Evolutionary conservation across 2,797 vertebrate genomes (phyloP).

Genomic region (Siniperca scherzeri): DNA sequence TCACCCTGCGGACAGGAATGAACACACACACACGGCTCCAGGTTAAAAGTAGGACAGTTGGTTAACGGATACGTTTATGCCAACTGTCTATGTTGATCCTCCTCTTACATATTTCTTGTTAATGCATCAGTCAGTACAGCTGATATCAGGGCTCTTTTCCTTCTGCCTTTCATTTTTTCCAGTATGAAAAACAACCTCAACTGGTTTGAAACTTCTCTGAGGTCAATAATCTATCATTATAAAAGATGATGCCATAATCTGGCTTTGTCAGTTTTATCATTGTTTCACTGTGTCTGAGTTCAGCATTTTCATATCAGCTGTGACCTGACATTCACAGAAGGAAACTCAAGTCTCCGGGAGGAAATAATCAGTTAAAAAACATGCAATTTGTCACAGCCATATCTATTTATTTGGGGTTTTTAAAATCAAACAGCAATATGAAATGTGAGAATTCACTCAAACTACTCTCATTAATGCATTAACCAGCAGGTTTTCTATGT

Average conservation of each 20-base stretch:
- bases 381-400: constrained; percentile 1
- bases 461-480: neutral
- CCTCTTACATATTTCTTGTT: constrained; percentile 13
- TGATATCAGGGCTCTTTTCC: constrained; percentile 1
- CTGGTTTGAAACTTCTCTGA: neutral
- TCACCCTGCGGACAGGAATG: constrained; percentile 24
- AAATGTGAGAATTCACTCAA: neutral
- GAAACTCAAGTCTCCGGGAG: constrained; percentile 27
- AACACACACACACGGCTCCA: constrained; percentile 1
- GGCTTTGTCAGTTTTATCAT: constrained; percentile 29
- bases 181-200: constrained; percentile 26
- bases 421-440: constrained; percentile 3
- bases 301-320: constrained; percentile 8
- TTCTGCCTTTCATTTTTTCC: constrained; percentile 10
- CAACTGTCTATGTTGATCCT: constrained; percentile 4
- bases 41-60: constrained; percentile 46
- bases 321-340: constrained; percentile 32
- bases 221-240: constrained; percentile 26
- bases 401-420: neutral
- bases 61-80: constrained; percentile 16
- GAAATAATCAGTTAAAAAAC: constrained; percentile 27
- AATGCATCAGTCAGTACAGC: constrained; percentile 1
- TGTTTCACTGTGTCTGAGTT: constrained; percentile 24
- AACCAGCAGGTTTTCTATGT: constrained; percentile 12
- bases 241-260: neutral